Evolutionary conservation across 2,888 invertebrate species (phyloP).

Genomic region (Tipula helvola): DNA sequence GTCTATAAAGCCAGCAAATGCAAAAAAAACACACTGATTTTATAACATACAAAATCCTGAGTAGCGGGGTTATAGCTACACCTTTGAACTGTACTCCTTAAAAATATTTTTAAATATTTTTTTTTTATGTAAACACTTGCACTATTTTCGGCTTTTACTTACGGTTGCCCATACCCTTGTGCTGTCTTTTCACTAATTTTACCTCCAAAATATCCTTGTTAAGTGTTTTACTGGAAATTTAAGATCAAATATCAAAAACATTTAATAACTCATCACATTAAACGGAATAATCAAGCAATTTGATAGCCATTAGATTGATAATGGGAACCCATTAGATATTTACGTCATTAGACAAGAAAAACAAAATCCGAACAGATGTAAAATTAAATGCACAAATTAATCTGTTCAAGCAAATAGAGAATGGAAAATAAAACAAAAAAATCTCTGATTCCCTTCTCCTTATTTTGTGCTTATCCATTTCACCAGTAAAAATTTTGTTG

Average conservation of each 20-base stretch:
- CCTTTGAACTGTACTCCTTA: too few relatives aligned
- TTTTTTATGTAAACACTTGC: too few relatives aligned
- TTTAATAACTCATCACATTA: neutral
- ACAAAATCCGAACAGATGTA: neutral
- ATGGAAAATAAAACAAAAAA: neutral
- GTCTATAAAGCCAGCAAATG: too few relatives aligned
- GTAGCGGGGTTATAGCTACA: too few relatives aligned
- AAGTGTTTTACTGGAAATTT: neutral
- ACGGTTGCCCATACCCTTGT: too few relatives aligned
- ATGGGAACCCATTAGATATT: neutral
- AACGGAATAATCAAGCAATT: neutral
- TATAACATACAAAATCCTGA: too few relatives aligned
- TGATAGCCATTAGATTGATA: neutral
- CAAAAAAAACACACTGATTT: too few relatives aligned
- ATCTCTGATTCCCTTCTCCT: neutral
- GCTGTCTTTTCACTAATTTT: too few relatives aligned
- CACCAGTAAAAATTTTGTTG: neutral
- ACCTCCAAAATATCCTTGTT: too few relatives aligned
- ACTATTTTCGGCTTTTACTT: too few relatives aligned
- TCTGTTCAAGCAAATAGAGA: neutral
- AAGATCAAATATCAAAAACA: neutral
- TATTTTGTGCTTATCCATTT: neutral
- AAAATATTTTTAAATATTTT: too few relatives aligned
- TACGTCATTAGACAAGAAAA: neutral
- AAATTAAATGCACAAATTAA: constrained; percentile 4